Percentiles rank a stretch among this genome's conserved stretches.
These are phyloP conservation scores for Silurus lanzhouensis DNA, from an alignment of 2,797 vertebrate species.

Conservation along the genomic window DNA sequence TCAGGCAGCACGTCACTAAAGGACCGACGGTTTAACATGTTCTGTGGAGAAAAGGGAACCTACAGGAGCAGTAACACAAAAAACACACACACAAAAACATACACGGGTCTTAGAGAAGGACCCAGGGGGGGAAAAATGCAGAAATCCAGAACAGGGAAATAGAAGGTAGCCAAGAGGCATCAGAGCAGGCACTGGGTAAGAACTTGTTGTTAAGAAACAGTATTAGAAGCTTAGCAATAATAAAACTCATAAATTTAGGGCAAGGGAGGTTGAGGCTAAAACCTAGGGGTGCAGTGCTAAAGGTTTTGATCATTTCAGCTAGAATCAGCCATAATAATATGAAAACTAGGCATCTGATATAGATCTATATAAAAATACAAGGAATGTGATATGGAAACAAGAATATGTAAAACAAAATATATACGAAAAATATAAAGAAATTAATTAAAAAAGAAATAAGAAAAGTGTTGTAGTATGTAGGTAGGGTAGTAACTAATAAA, in stretches of 20 bases:
- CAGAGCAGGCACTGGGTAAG: slow-evolving; percentile 31
- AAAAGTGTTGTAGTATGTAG: neutral
- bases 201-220: slow-evolving; percentile 17
- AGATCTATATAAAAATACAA: neutral
- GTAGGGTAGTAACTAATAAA: neutral
- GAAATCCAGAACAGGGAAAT: slow-evolving; percentile 55
- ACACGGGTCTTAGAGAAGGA: slow-evolving; percentile 66
- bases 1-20: slow-evolving; percentile 97
- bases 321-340: neutral
- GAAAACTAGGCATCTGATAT: neutral
- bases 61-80: slow-evolving; percentile 63
- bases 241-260: neutral
- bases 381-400: no score
- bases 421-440: no score
- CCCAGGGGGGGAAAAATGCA: slow-evolving; percentile 49
- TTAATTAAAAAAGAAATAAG: neutral
- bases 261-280: neutral
- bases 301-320: neutral
- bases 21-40: slow-evolving; percentile 95
- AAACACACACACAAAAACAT: slow-evolving; percentile 49
- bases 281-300: neutral
- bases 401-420: no score
- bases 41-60: slow-evolving; percentile 87
- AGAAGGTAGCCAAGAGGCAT: slow-evolving; percentile 18
- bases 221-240: neutral